Conservation (phyloP, 2,797 vertebrate genomes). For the Spinus pinus region DNA sequence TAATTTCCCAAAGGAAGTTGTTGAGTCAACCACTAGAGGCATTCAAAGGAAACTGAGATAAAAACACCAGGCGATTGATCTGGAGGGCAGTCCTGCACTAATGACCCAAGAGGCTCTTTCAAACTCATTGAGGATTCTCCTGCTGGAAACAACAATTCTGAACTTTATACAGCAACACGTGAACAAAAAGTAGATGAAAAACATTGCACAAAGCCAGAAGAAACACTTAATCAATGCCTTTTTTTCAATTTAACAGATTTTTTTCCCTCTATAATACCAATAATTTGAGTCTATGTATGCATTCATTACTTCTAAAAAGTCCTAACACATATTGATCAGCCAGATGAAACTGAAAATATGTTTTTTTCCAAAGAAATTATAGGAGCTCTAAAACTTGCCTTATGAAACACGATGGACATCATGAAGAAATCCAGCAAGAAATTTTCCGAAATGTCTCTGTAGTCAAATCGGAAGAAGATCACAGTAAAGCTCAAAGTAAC, state of each 20-base stretch:
- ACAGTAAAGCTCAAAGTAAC: slow-evolving; percentile 91
- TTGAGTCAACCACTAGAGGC: slow-evolving; percentile 49
- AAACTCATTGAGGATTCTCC: slow-evolving; percentile 1
- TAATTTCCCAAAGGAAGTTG: slow-evolving; percentile 61
- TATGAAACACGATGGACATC: slow-evolving; percentile 93
- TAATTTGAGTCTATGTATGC: neutral
- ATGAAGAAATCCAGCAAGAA: slow-evolving; percentile 96
- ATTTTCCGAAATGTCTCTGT: slow-evolving; percentile 87
- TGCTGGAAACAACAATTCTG: neutral
- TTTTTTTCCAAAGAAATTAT: neutral
- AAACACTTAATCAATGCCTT: neutral
- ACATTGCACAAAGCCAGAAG: neutral
- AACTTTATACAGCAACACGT: neutral
- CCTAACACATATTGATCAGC: neutral
- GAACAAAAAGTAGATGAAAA: neutral
- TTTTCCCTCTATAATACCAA: neutral
- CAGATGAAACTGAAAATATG: neutral
- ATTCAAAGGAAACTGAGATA: slow-evolving; percentile 53
- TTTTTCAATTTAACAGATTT: neutral
- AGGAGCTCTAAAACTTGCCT: slow-evolving; percentile 78
- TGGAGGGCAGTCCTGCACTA: slow-evolving; percentile 15
- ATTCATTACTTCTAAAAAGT: neutral
- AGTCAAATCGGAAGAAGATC: slow-evolving; percentile 94
- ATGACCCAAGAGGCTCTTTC: slow-evolving; percentile 37
- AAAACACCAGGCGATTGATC: slow-evolving; percentile 30